Conservation (phyloP, 2,888 invertebrate species). For the Diachrysia chrysitis region DNA sequence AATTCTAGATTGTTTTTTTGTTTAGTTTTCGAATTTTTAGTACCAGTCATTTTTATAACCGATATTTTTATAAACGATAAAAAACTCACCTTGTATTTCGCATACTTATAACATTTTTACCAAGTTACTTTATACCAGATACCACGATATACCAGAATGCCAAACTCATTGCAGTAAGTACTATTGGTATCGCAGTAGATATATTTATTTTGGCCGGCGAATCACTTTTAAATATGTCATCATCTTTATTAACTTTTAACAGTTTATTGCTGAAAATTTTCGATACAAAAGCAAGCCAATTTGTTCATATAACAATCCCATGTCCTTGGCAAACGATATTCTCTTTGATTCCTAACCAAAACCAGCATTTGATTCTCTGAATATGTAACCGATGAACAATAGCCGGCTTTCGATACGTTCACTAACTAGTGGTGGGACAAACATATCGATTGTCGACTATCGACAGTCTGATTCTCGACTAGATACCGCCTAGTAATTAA, state of each 20-base stretch:
- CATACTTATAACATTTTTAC: too few species aligned
- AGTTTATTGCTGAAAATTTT: background rate
- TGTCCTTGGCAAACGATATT: background rate
- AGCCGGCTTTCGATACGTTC: slow-evolving; percentile 16
- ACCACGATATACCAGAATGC: too few species aligned
- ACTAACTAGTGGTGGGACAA: slow-evolving; percentile 25
- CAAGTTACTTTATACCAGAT: background rate
- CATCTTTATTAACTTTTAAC: background rate
- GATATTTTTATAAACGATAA: too few species aligned
- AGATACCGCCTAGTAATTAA: slow-evolving; percentile 19
- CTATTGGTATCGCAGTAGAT: too few species aligned
- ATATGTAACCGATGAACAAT: slow-evolving; percentile 19
- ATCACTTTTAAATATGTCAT: background rate
- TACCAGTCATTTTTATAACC: too few species aligned
- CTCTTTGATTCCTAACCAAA: background rate
- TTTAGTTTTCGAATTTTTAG: too few species aligned
- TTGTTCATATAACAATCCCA: background rate
- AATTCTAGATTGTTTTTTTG: too few species aligned
- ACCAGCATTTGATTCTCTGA: slow-evolving; percentile 3
- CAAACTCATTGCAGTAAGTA: too few species aligned
- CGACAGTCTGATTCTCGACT: background rate
- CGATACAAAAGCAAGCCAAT: background rate
- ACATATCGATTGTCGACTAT: slow-evolving; percentile 23
- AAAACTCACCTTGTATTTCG: too few species aligned
- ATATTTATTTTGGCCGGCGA: too few species aligned